A percentile compares a stretch with the other conserved stretches of the same genome.
These are phyloP conservation scores for Petaurus breviceps DNA, from an alignment of 2,113 vertebrate genomes.

Conservation along the genomic window DNA sequence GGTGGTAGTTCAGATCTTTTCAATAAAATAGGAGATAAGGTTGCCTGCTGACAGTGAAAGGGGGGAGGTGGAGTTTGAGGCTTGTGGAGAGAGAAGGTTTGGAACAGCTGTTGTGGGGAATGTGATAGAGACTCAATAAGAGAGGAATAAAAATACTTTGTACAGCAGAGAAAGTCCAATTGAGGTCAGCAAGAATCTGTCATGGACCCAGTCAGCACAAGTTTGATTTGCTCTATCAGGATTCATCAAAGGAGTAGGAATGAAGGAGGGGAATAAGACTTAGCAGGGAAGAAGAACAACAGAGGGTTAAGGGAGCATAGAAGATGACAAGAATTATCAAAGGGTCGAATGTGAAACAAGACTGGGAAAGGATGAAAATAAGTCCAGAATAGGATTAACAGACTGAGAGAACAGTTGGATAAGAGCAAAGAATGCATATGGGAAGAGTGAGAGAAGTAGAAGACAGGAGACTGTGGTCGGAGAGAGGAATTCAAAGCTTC, in stretches of 20 bases:
- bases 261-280: not conserved
- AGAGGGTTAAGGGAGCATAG: not conserved
- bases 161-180: not conserved
- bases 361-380: not conserved
- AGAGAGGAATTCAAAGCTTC: not conserved
- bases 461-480: not conserved
- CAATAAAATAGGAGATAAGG: not conserved
- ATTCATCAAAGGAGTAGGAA: not conserved
- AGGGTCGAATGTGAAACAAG: not conserved
- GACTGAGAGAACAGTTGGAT: not conserved
- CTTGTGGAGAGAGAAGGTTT: slow-evolving; percentile 1
- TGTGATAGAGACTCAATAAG: slow-evolving; percentile 1
- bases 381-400: not conserved
- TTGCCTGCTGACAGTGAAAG: not conserved
- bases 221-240: not conserved
- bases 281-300: not conserved
- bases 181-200: slow-evolving; percentile 1
- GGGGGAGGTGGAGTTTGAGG: not conserved
- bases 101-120: not conserved
- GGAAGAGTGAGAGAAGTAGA: not conserved
- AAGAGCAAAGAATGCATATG: not conserved
- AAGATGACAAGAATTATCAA: not conserved
- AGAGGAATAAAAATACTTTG: not conserved
- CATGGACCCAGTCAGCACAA: not conserved
- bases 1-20: not conserved